Conservation (phyloP, 2,113 vertebrate genomes). For the Meles meles region DNA sequence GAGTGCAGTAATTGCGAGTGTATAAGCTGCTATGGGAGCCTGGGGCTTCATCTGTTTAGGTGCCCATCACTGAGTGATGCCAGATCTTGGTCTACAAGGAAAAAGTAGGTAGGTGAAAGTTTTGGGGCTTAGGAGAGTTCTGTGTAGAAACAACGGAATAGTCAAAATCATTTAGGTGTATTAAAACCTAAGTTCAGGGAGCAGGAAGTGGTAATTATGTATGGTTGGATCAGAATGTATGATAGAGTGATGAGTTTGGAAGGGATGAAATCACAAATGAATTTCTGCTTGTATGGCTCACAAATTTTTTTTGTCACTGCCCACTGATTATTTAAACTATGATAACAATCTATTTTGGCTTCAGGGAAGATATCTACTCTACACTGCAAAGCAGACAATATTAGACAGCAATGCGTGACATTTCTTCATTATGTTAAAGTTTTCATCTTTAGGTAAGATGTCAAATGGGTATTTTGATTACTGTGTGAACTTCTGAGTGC, state of each 20-base stretch:
- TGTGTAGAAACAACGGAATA: neutral
- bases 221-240: neutral
- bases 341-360: conserved; percentile 69
- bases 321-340: neutral
- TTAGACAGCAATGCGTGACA: conserved; percentile 88
- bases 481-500: neutral
- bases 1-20: neutral
- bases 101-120: neutral
- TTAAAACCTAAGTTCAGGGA: neutral
- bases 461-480: neutral
- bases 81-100: neutral
- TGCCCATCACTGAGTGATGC: neutral
- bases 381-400: conserved; percentile 90
- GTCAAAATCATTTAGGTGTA: neutral
- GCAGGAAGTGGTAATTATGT: neutral
- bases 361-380: conserved; percentile 89
- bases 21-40: neutral
- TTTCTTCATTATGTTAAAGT: conserved; percentile 96
- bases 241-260: neutral
- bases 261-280: neutral
- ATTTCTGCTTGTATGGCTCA: neutral
- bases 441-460: conserved; percentile 92
- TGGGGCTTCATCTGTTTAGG: neutral
- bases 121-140: neutral
- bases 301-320: neutral